phyloP scores from a whole-genome alignment of 1,140 invertebrate genomes.

The Drosophila mayri region DNA sequence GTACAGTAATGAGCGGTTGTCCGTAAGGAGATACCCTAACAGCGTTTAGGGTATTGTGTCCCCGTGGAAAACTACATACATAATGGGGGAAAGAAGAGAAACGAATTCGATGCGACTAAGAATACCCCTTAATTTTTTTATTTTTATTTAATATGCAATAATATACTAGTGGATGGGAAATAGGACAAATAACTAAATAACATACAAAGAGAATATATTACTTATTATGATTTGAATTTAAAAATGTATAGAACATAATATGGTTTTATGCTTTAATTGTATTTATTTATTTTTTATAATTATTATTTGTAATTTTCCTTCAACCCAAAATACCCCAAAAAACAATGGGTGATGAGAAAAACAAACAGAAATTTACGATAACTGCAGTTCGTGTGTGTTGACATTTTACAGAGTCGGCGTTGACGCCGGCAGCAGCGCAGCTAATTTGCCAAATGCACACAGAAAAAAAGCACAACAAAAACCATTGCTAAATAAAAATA shows the following conservation, averaged over 20 bases:
- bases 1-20: slow-evolving; percentile 11
- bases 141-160: background rate
- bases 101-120: background rate
- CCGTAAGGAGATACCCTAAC: slow-evolving; percentile 33
- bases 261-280: too few species aligned
- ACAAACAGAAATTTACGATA: slow-evolving; percentile 40
- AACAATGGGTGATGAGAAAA: slow-evolving; percentile 8
- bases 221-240: too few species aligned
- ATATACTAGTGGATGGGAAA: too few species aligned
- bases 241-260: too few species aligned
- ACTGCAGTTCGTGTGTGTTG: slow-evolving; percentile 56
- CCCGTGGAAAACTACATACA: slow-evolving; percentile 8
- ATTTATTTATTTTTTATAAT: background rate
- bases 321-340: background rate
- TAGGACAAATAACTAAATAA: too few species aligned
- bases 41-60: slow-evolving; percentile 6
- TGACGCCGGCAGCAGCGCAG: slow-evolving; percentile 20
- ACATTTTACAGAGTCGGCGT: slow-evolving; percentile 53
- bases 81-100: background rate
- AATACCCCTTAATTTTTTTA: background rate
- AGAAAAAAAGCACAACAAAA: slow-evolving; percentile 1
- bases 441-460: slow-evolving; percentile 65
- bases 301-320: background rate
- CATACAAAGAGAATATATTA: too few species aligned
- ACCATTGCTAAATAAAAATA: background rate